Base-by-base conservation (phyloP, 2,797 vertebrate genomes). In the Geotrypetes seraphini region DNA sequence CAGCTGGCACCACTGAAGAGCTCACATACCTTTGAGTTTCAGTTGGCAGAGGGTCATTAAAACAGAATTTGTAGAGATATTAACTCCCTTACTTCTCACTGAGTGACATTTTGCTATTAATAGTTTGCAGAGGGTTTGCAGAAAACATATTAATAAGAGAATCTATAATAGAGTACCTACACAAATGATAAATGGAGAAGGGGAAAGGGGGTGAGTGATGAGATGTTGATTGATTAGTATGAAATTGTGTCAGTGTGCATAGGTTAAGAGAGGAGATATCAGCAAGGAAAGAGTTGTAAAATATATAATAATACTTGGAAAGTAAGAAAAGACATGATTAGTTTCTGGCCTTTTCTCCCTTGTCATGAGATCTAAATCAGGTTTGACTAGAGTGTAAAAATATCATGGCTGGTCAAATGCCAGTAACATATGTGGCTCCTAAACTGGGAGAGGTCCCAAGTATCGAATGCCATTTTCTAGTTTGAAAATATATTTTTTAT, bases 101-200 rank as follows among this genome's bases (percentile, higher is more conserved):
- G 82, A 85, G 75, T 85, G 82, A 85, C 79, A 79, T 83, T 84
- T 83, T 84, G 66, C 82, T 85, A 85, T 85, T 85, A 84, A 85
- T 85, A 85, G 81, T 85, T 85, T 79, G 78, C 81, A 73, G 78
- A 76, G 55, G 74, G 71, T 84, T 81, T 85, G 81, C 77, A 76
- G 78, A 83, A 83, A 85, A 85, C 81, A 85, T 81, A 81, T 80
- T 83, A 82, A 80, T 83, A 81, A 79, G 75, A 82, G 74, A 76
- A 70, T 73, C 64, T 73, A 60, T 78, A 81, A 79, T 69, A 64
- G 73, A 66, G 50, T 76, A 77, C 65, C 78, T 75, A 58, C 62
- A 71, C 73, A 62, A 61, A 74, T 50, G 73, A 49, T 67, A 64
- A 69, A 62, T 71, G 62, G 46, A 71, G 69, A 59, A 71, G 71